Evolutionary conservation across 2,113 vertebrate species (phyloP), one percentile per base, ranked within the genome.

Genomic region (Phrynosoma blainvillii): DNA sequence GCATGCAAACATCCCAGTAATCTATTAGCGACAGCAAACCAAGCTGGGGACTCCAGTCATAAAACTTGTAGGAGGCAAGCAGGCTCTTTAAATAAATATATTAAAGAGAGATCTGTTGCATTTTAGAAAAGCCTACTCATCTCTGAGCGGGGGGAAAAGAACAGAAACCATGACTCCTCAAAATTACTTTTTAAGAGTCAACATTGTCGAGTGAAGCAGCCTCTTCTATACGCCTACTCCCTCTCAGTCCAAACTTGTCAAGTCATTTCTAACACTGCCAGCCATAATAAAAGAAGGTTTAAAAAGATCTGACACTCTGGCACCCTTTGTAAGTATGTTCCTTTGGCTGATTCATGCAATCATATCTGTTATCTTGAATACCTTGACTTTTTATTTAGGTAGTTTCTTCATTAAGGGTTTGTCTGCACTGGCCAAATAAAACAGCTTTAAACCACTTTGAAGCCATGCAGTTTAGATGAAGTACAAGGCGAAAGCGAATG

Each of bases 21-120:
- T 89, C 83, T 85, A 73, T 80, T 65, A 80, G 2, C 8, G 77
- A 36, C 68, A 90, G 78, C 10, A 30, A 84, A 54, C 4, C 71
- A 52, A 21, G 68, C 0, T 65, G 4, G n/a, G 86, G 47, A 71
- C 21, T 78, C 74, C 27, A 74, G 70, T 66, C 32, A 73, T n/a
- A 40, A 71, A 25, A 79, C 21, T 21, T 30, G 70, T 52, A 89
- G 84, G 52, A 52, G 71, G 18, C 76, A 84, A 79, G 81, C 10
- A 42, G 30, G 5, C 20, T 36, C 36, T 54, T 75, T 27, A n/a
- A 65, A 12, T 30, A 2, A 62, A 42, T 42, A 18, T 76, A 40
- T 85, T 47, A 59, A 27, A 76, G 76, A 76, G 36, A 47, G 36
- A 79, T 40, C 47, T 42, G n/a, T 71, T 81, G 68, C 77, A 74